Evolutionary conservation across 2,797 vertebrate genomes (phyloP), one percentile per base, ranked within the genome.

Genomic region (Scolopax bukidnonensis): DNA sequence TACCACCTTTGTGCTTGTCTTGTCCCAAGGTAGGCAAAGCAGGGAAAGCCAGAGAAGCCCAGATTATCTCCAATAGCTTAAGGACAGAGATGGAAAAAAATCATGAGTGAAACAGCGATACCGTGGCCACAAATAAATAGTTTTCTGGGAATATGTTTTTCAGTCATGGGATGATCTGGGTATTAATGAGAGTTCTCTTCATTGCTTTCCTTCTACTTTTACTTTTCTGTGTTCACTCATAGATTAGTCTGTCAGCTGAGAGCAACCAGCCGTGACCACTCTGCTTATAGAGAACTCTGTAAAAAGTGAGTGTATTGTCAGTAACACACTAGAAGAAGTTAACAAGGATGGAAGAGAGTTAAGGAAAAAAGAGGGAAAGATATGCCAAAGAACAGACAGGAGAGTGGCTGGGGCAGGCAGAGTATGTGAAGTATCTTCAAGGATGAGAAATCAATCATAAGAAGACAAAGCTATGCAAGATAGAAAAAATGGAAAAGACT

Each of bases 1-100:
- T 74, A 16, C 77, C 60, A 16, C 84, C 71, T 61, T 68, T 78
- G 41, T 0, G 4, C 63, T 84, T 78, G 71, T 63, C 77, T 65
- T 79, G 40, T 76, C 28, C 53, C 56, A 60, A 54, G 50, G 89
- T 90, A 51, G 25, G 70, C 65, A 71, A 81, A 86, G 48, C 59
- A 59, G 18, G 38, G 51, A 82, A 73, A 60, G 21, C 1, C 1
- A 32, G 21, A 56, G 28, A 76, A 41, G 20, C 36, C 25, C 63
- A 36, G 36, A 23, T 68, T 56, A 28, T 15, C 9, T 64, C 48
- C 0, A 0, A 13, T 5, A 32, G 60, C 32, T 43, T 45, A 36
- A n/a, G 32, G 27, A 38, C 2, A 3, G 45, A 50, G 30, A 32
- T 30, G 24, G 19, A 56, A 67, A 74, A 50, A 50, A 61, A 24